A percentile compares a stretch with the other conserved stretches of the same genome.
phyloP scores from a whole-genome alignment of 2,888 invertebrate genomes.

The Eupithecia subumbrata region DNA sequence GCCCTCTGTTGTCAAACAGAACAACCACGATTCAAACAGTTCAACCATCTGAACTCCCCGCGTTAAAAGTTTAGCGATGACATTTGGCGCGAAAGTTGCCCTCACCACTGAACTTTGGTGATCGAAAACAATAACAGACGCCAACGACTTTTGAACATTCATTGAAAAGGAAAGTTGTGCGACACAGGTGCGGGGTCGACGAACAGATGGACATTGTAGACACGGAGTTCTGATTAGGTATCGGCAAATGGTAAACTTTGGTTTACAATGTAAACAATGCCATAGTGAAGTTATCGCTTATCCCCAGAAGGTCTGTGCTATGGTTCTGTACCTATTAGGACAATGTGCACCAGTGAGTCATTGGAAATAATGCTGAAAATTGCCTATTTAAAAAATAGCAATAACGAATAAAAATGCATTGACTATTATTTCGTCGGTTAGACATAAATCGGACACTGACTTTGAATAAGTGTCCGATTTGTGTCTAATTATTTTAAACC shows the following conservation, averaged over 20 bases:
- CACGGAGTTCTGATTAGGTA: conserved; percentile 15
- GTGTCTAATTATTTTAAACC: too few species aligned
- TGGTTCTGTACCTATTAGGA: background rate
- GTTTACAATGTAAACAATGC: background rate
- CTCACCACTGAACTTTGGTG: conserved; percentile 68
- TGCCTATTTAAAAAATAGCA: too few species aligned
- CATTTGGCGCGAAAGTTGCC: conserved; percentile 51
- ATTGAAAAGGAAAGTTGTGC: conserved; percentile 76
- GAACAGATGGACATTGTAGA: conserved; percentile 45
- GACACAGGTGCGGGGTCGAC: conserved; percentile 63
- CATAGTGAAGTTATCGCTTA: background rate
- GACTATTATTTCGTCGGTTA: too few species aligned
- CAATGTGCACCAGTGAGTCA: too few species aligned
- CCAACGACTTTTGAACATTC: conserved; percentile 78
- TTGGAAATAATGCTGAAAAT: too few species aligned
- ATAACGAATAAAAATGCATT: too few species aligned
- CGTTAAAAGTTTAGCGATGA: conserved; percentile 46
- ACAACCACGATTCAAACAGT: conserved; percentile 20
- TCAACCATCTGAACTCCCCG: conserved; percentile 27
- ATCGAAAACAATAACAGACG: conserved; percentile 81
- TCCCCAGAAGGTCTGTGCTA: background rate
- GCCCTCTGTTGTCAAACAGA: background rate
- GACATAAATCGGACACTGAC: too few species aligned
- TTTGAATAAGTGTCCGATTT: too few species aligned
- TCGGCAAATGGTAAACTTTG: background rate